Conservation (phyloP, 30 jellyfish, hydroid and myxozoan species). For the Chironex yamaguchii region DNA sequence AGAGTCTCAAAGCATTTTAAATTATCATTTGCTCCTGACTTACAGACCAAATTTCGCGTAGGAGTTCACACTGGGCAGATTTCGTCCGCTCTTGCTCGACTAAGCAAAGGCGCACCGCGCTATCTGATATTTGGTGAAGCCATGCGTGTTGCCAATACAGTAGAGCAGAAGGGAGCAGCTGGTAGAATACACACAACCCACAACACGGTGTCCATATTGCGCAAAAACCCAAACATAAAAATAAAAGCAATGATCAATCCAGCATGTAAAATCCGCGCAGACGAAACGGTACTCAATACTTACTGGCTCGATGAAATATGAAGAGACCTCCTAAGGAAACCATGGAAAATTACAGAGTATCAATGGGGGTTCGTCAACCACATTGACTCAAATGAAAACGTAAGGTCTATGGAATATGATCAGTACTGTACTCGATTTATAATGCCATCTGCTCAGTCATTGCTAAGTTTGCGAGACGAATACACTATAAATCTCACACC, state of each 20-base stretch:
- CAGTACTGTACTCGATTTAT: no score
- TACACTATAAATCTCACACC: no score
- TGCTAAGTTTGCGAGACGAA: no score
- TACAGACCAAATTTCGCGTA: constrained; percentile 14
- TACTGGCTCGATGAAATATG: neutral
- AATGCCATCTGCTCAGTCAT: no score
- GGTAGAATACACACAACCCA: neutral
- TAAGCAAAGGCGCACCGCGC: constrained; percentile 28
- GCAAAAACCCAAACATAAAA: neutral
- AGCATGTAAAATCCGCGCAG: neutral
- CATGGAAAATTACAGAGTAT: no score
- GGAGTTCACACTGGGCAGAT: constrained; percentile 59
- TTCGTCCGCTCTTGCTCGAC: constrained; percentile 25
- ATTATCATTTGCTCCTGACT: constrained; percentile 4
- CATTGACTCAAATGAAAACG: no score
- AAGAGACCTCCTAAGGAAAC: no score
- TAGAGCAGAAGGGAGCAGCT: neutral
- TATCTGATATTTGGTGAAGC: constrained; percentile 52
- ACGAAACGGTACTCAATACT: neutral
- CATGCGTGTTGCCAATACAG: constrained; percentile 7
- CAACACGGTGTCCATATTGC: neutral
- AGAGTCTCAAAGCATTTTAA: constrained; percentile 6
- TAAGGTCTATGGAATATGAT: no score
- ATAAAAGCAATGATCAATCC: neutral
- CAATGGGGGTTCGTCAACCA: no score